phyloP scores from a whole-genome alignment of 2,888 invertebrate species.

The Eupithecia pulchellata region DNA sequence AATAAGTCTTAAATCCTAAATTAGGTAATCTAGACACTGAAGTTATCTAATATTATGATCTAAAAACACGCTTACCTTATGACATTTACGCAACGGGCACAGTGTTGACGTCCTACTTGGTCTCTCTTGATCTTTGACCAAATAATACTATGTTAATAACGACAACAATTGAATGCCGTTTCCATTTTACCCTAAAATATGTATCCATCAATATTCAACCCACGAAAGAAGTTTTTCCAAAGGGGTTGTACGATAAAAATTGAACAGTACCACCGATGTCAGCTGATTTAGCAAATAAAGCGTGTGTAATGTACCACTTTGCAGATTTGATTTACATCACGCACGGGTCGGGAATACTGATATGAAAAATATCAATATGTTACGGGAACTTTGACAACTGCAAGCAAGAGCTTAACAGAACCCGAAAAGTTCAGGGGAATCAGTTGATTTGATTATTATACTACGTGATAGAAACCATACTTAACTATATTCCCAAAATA shows the following conservation, averaged over 20 bases:
- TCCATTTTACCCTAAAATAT: conserved; percentile 11
- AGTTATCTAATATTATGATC: too few relatives aligned
- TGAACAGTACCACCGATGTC: conserved; percentile 28
- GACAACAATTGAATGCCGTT: background rate
- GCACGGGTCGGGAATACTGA: conserved; percentile 24
- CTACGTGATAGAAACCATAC: background rate
- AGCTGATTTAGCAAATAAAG: conserved; percentile 33
- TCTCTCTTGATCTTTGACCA: too few relatives aligned
- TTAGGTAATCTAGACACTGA: too few relatives aligned
- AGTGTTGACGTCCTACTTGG: too few relatives aligned
- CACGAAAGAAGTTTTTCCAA: conserved; percentile 43
- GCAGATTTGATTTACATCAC: conserved; percentile 35
- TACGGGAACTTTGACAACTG: background rate
- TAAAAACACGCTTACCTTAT: too few relatives aligned
- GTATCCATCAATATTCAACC: conserved; percentile 36
- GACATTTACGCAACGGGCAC: too few relatives aligned
- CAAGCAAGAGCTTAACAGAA: background rate
- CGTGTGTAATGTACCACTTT: conserved; percentile 40
- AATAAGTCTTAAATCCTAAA: too few relatives aligned
- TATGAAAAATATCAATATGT: conserved; percentile 10
- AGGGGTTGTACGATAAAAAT: conserved; percentile 42
- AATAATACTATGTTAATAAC: background rate
- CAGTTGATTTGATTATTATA: background rate
- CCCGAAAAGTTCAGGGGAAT: background rate
- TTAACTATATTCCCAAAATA: background rate